Base-by-base conservation (phyloP, 1,140 invertebrate species). In the Sarcophaga peregrina region DNA sequence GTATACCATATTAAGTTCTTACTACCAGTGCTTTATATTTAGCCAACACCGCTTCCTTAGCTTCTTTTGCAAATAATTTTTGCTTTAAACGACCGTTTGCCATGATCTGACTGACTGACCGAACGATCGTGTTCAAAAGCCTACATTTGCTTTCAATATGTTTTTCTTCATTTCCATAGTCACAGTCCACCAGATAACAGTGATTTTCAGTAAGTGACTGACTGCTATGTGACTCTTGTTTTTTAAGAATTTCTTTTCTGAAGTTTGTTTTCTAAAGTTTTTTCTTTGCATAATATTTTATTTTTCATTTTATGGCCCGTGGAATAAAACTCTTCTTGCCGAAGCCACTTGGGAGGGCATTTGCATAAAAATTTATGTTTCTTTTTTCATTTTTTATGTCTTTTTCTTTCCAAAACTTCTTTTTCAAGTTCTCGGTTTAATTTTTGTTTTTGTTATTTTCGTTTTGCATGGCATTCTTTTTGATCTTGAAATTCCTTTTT, bases 11-110 rank as follows among this genome's bases (percentile, higher is more conserved):
- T 68, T 20, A 68, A 68, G 62, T 68, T 68, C n/a, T 68, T n/a
- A 58, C 62, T 68, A 68, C 25, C 25, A 37, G 25, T 37, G 25
- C 62, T 68, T 68, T 68, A 68, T 68, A 68, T 68, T 68, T 68
- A 68, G 62, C 17, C 62, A 68, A 68, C 54, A 68, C 62, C 62
- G 62, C 15, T 68, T 20, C 15, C 7, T 37, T 25, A 68, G 62
- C 17, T 68, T 58, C 62, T 68, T 68, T 68, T 58, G n/a, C 6
- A 58, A 58, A 58, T n/a, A 58, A 58, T 58, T 68, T 68, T 8
- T 20, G 62, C 20, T 17, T 68, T 68, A 68, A 68, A 68, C 17
- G 62, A 68, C 20, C 62, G 62, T 68, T 68, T 52, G 8, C 13
- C 9, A 10, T 52, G 50, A 52, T 3, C 50, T 68, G 62, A 20